Evolutionary conservation across 2,113 vertebrate genomes (phyloP), one percentile per base, ranked within the genome.

Genomic region (Marmota flaviventris): DNA sequence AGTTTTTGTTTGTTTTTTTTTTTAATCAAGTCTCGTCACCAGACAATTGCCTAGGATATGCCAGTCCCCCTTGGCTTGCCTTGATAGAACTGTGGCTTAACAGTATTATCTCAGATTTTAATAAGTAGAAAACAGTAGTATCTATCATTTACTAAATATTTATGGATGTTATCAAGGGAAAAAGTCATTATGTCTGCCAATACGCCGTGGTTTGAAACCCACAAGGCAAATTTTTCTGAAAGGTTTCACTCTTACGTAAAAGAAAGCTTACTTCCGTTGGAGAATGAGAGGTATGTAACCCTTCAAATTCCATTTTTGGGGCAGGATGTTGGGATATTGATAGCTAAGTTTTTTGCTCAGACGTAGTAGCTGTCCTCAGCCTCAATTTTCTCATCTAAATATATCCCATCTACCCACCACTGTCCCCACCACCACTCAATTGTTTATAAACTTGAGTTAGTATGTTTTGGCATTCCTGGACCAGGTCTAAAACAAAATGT

Each of bases 371-470:
- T 89, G 37, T 75, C 72, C 53, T 89, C 37, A 85, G 45, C 16
- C 65, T 85, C 39, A 77, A 58, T 67, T 92, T 94, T 94, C 84
- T 89, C 56, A 92, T 69, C 17, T 78, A 94, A 92, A 79, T 89
- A 72, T 18, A 67, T 25, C n/a, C 20, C 37, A 89, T 29, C 51
- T 76, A 82, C 42, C 27, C 5, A 90, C n/a, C 11, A 79, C 70
- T 45, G 45, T 39, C 70, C 67, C 14, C n/a, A 83, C 27, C 22
- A 73, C n/a, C 18, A 70, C 25, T 90, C 69, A 75, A 32, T 70
- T 61, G 88, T 27, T 95, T 95, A 91, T 78, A 83, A 83, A 73
- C 75, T 65, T 84, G 42, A 48, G 29, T 83, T 65, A 24, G 17
- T 58, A 10, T 61, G 20, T 58, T 87, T 79, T 29, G 45, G 25